phyloP scores from a whole-genome alignment of 2,888 invertebrate genomes.

The Ashinkailepas kermadecensis region DNA sequence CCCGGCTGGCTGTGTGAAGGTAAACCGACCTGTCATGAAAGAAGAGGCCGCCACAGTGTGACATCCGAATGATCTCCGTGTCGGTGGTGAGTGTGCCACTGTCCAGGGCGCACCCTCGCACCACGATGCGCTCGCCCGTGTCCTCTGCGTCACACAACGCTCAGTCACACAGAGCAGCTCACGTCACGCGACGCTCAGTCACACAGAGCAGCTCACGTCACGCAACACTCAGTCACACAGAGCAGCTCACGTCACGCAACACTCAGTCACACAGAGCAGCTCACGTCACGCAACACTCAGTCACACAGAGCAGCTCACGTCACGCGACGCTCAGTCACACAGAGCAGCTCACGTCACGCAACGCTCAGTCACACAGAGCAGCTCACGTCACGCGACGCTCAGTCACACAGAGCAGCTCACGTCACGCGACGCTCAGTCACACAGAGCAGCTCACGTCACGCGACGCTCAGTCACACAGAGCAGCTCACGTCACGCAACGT shows the following conservation, averaged over 20 bases:
- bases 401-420: not conserved
- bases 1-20: too few species aligned
- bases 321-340: too few species aligned
- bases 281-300: slow-evolving; percentile 26
- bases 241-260: slow-evolving; percentile 26
- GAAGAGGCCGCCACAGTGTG: slow-evolving; percentile 92
- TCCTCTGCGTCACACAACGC: slow-evolving; percentile 53
- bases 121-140: slow-evolving; percentile 68
- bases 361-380: too few species aligned
- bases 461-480: too few species aligned
- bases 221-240: too few species aligned
- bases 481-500: slow-evolving; percentile 26
- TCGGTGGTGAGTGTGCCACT: slow-evolving; percentile 92
- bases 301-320: slow-evolving; percentile 26
- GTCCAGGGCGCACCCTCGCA: slow-evolving; percentile 91
- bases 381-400: slow-evolving; percentile 26
- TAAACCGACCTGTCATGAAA: slow-evolving; percentile 64
- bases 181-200: slow-evolving; percentile 26
- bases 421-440: slow-evolving; percentile 26
- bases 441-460: slow-evolving; percentile 26
- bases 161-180: too few species aligned
- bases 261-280: too few species aligned
- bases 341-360: slow-evolving; percentile 26
- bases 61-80: slow-evolving; percentile 92
- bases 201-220: slow-evolving; percentile 26